phyloP scores from a whole-genome alignment of 2,797 vertebrate species.

The Chaenodraco wilsoni region DNA sequence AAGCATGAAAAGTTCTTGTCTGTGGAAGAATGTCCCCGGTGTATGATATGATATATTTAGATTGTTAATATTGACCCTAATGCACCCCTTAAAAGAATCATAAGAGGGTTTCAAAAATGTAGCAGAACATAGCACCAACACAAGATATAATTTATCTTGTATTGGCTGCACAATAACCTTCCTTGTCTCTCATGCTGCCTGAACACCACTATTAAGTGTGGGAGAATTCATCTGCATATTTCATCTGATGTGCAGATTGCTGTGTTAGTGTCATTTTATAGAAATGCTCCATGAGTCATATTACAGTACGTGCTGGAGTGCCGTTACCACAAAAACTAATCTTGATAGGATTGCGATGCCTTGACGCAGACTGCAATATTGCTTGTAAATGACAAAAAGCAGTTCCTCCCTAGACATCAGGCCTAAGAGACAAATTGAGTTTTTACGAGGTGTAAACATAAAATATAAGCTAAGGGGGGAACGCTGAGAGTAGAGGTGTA shows the following conservation, averaged over 20 bases:
- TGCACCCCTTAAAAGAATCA: neutral
- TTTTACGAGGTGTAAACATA: constrained; percentile 61
- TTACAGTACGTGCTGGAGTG: neutral
- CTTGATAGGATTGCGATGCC: constrained; percentile 8
- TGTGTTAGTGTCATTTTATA: constrained; percentile 16
- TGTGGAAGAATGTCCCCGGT: neutral
- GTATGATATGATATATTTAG: neutral
- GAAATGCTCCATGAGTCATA: neutral
- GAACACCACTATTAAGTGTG: neutral
- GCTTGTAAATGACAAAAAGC: constrained; percentile 43
- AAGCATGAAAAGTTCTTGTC: neutral
- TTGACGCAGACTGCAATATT: constrained; percentile 11
- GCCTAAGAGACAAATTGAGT: constrained; percentile 29
- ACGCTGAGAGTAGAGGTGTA: neutral
- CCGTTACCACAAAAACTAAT: neutral
- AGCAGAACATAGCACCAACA: neutral
- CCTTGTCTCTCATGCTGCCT: constrained; percentile 2
- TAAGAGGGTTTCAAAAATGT: too few species aligned
- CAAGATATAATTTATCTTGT: neutral
- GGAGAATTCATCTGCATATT: constrained; percentile 9
- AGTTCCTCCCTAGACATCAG: constrained; percentile 27
- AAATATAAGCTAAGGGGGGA: constrained; percentile 40
- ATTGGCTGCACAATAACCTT: constrained; percentile 11
- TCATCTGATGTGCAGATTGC: constrained; percentile 31
- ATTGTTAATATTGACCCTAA: neutral